A percentile compares a stretch with the other conserved stretches of the same genome.
phyloP scores from a whole-genome alignment of 2,888 invertebrate genomes.

The Pachycephus smyrnensis region DNA sequence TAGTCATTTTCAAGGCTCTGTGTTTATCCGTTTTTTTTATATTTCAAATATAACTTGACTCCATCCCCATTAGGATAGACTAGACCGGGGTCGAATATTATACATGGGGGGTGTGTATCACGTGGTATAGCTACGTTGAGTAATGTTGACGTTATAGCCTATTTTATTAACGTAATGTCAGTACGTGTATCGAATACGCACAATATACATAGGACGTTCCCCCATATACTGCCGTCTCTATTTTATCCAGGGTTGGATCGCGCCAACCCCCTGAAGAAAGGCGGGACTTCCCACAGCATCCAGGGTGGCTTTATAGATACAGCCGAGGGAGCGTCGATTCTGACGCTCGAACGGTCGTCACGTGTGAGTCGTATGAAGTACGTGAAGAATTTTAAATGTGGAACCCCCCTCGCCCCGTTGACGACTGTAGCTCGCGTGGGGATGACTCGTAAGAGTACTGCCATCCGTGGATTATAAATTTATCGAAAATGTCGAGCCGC shows the following conservation, averaged over 20 bases:
- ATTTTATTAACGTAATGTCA: constrained; percentile 43
- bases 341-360: not conserved
- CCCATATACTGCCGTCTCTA: not conserved
- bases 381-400: constrained; percentile 7
- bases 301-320: not conserved
- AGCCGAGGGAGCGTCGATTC: constrained; percentile 1
- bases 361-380: not conserved
- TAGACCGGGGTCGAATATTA: not conserved
- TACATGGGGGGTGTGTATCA: not conserved
- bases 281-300: not conserved
- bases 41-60: not conserved
- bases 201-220: constrained; percentile 29
- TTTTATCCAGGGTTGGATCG: not conserved
- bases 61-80: not conserved
- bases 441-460: not conserved
- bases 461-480: not conserved
- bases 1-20: not conserved
- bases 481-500: not conserved
- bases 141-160: constrained; percentile 38
- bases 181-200: constrained; percentile 51
- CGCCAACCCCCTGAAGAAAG: not conserved
- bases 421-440: not conserved
- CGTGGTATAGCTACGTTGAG: not conserved
- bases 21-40: not conserved
- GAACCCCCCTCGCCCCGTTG: constrained; percentile 2